A percentile compares a stretch with the other conserved stretches of the same genome.
Conservation (phyloP, 23 tunicate genomes). For the Trididemnum nubilum region DNA sequence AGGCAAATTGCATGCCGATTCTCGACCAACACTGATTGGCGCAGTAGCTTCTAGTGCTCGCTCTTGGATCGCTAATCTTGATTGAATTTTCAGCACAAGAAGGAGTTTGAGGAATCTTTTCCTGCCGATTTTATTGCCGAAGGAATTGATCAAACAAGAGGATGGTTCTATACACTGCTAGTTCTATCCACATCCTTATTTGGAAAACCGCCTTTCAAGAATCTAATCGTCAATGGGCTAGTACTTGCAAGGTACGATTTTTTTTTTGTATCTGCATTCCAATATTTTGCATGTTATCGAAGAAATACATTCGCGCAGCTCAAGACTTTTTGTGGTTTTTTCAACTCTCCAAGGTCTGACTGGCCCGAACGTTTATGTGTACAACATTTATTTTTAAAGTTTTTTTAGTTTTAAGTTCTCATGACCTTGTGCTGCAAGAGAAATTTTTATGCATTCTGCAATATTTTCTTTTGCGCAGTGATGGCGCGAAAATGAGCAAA, state of each 20-base stretch:
- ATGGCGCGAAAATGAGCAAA: slow-evolving; percentile 97
- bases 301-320: too few relatives aligned
- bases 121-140: slow-evolving; percentile 99
- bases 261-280: not conserved
- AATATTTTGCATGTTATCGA: not conserved
- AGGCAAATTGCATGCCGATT: too few relatives aligned
- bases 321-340: too few relatives aligned
- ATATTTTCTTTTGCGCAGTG: slow-evolving; percentile 53
- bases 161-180: slow-evolving; percentile 98
- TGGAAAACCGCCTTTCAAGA: slow-evolving; percentile 92
- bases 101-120: slow-evolving; percentile 94
- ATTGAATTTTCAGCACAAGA: slow-evolving; percentile 82
- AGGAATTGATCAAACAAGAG: slow-evolving; percentile 98
- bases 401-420: not conserved
- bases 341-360: too few relatives aligned
- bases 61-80: too few relatives aligned
- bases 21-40: too few relatives aligned
- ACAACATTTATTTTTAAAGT: not conserved
- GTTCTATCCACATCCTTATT: slow-evolving; percentile 92
- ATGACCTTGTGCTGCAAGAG: not conserved
- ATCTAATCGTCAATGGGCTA: slow-evolving; percentile 95
- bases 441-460: not conserved
- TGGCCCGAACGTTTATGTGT: too few relatives aligned
- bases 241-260: slow-evolving; percentile 86
- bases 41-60: too few relatives aligned